phyloP scores from a whole-genome alignment of 2,888 invertebrate species.

The Amiota minor region DNA sequence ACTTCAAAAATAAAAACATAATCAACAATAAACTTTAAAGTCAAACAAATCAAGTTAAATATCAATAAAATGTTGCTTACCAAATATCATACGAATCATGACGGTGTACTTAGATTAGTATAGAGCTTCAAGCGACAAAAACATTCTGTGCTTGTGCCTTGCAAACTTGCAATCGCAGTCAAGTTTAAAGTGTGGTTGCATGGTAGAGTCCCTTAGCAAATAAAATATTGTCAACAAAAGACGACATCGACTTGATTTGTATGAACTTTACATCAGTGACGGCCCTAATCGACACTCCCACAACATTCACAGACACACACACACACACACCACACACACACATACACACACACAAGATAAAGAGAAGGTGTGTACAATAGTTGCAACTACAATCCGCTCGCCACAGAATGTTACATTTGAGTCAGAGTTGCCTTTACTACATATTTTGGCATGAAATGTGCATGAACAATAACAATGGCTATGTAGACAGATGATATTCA shows the following conservation, averaged over 20 bases:
- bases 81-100: no score
- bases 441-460: no score
- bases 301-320: constrained; percentile 9
- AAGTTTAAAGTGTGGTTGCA: no score
- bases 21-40: no score
- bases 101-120: no score
- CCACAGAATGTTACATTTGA: neutral
- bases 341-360: no score
- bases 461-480: no score
- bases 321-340: neutral
- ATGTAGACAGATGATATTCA: neutral
- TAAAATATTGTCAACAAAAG: constrained; percentile 31
- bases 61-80: neutral
- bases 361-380: no score
- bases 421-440: no score
- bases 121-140: neutral
- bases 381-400: neutral
- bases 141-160: neutral
- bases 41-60: neutral
- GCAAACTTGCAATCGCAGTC: neutral
- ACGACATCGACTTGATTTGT: constrained; percentile 16
- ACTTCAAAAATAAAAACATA: no score
- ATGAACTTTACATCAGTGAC: constrained; percentile 6
- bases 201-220: constrained; percentile 1
- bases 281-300: constrained; percentile 14